Conservation (phyloP, 1,140 invertebrate genomes). For the Macrosteles quadrilineatus region DNA sequence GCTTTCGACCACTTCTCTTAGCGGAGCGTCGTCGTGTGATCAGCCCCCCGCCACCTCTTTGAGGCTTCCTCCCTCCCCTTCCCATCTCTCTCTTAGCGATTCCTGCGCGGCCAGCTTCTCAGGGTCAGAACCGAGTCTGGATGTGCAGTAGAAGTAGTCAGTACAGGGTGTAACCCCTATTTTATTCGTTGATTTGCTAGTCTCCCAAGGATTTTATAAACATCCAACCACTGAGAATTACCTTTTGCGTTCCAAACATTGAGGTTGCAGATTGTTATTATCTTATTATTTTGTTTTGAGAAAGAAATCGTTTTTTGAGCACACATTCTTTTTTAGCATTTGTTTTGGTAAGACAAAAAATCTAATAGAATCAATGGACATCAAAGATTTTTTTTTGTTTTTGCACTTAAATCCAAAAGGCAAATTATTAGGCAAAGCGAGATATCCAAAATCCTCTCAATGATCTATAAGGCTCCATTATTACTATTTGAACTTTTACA, state of each 20-base stretch:
- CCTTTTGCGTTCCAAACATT: neutral
- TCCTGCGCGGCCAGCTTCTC: slow-evolving; percentile 49
- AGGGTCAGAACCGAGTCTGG: slow-evolving; percentile 41
- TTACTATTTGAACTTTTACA: too few relatives aligned
- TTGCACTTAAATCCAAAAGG: too few relatives aligned
- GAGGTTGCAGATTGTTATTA: neutral
- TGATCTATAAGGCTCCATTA: too few relatives aligned
- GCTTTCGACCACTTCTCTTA: slow-evolving; percentile 55
- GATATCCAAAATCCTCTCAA: too few relatives aligned
- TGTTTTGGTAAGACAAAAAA: too few relatives aligned
- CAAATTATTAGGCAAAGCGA: too few relatives aligned
- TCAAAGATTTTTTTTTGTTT: too few relatives aligned
- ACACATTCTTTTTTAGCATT: neutral
- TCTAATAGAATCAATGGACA: too few relatives aligned
- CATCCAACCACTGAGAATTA: neutral
- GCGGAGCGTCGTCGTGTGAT: slow-evolving; percentile 54
- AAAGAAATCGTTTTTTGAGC: neutral
- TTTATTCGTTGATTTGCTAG: neutral
- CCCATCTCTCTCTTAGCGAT: slow-evolving; percentile 47
- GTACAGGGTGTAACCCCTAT: neutral
- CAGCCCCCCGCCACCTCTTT: slow-evolving; percentile 41
- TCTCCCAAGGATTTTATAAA: neutral
- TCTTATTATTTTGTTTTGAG: neutral
- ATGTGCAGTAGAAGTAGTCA: slow-evolving; percentile 15
- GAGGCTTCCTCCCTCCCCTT: slow-evolving; percentile 44